Evolutionary conservation across 2,113 vertebrate species (phyloP).

Genomic region (Actenoides hombroni): DNA sequence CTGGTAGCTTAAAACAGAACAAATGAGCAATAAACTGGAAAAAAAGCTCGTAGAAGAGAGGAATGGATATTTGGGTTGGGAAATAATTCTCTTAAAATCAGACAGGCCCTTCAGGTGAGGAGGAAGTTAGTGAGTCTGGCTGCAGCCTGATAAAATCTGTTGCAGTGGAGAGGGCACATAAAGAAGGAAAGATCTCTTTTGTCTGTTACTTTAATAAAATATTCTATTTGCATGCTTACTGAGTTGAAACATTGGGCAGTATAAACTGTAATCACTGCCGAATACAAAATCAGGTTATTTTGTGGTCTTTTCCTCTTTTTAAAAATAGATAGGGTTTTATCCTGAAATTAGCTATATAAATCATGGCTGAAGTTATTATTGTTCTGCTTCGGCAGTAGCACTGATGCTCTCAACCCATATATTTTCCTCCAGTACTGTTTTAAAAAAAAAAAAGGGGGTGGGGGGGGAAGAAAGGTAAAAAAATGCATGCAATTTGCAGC

Average conservation of each 20-base stretch:
- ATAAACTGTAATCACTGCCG: conserved; percentile 16
- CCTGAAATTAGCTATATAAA: conserved; percentile 55
- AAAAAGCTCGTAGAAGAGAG: not conserved
- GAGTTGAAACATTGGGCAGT: conserved; percentile 54
- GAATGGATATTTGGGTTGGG: not conserved
- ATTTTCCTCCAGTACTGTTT: not conserved
- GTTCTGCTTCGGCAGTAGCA: conserved; percentile 7
- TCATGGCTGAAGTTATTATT: conserved; percentile 35
- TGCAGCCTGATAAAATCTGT: conserved; percentile 41
- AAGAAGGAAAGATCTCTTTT: conserved; percentile 9
- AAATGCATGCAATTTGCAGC: not conserved
- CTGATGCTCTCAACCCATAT: conserved; percentile 11
- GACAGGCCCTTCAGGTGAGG: conserved; percentile 3
- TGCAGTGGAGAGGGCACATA: not conserved
- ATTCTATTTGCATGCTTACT: conserved; percentile 49
- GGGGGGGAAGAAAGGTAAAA: not conserved
- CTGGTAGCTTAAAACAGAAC: conserved; percentile 18
- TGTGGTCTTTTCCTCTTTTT: conserved; percentile 26
- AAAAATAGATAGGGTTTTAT: conserved; percentile 35
- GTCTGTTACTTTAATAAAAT: conserved; percentile 43
- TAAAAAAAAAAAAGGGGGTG: not conserved
- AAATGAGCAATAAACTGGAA: conserved; percentile 40
- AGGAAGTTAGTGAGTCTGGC: not conserved
- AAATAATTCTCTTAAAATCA: conserved; percentile 40
- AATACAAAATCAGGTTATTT: conserved; percentile 28